phyloP scores from a whole-genome alignment of 1,140 invertebrate species.

The Penaeus indicus region DNA sequence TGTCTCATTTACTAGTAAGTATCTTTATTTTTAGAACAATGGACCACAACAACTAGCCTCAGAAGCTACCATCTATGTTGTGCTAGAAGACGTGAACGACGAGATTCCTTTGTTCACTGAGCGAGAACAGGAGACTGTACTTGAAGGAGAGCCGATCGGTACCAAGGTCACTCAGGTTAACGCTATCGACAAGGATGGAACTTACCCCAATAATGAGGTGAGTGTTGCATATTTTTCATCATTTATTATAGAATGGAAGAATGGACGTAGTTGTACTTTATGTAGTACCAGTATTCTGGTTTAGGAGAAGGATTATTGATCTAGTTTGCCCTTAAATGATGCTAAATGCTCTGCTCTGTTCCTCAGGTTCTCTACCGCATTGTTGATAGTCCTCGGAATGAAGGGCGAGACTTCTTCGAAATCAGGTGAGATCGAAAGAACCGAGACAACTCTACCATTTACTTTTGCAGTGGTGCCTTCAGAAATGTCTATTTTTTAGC shows the following conservation, averaged over 20 bases:
- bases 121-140: constrained; percentile 92
- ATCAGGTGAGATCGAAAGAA: constrained; percentile 75
- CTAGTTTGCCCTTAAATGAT: background rate
- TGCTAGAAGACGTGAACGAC: constrained; percentile 96
- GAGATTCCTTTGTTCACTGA: constrained; percentile 96
- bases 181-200: constrained; percentile 96
- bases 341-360: background rate
- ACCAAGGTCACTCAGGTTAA: constrained; percentile 96
- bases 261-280: too few species aligned
- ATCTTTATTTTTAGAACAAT: constrained; percentile 81
- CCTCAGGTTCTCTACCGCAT: constrained; percentile 90
- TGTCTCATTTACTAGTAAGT: background rate
- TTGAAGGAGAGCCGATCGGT: constrained; percentile 93
- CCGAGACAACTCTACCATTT: background rate
- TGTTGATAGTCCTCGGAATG: constrained; percentile 88
- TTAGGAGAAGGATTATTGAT: too few species aligned
- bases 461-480: too few species aligned
- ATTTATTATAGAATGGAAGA: background rate
- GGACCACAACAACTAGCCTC: constrained; percentile 94
- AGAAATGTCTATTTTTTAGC: too few species aligned
- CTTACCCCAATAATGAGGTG: constrained; percentile 93
- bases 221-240: constrained; percentile 38
- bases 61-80: constrained; percentile 92
- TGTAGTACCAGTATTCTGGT: too few species aligned
- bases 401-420: constrained; percentile 94